phyloP scores from a whole-genome alignment of 2,888 invertebrate genomes.

The Andrena chrysosceles region DNA sequence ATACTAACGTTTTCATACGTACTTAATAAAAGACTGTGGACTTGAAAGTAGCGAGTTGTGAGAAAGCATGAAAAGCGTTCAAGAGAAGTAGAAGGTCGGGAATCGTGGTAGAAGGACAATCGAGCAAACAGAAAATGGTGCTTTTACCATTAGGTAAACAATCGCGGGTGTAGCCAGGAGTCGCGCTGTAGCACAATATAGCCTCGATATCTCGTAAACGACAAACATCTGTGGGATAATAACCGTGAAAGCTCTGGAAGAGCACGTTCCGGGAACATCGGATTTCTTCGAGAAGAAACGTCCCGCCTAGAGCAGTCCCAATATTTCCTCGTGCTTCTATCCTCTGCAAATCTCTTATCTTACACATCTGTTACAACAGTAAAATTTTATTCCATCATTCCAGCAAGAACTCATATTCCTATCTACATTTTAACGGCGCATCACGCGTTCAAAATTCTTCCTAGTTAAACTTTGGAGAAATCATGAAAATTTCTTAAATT shows the following conservation, averaged over 20 bases:
- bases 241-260: slow-evolving; percentile 80
- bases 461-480: too few relatives aligned
- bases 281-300: slow-evolving; percentile 57
- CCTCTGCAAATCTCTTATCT: slow-evolving; percentile 17
- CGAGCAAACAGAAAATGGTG: slow-evolving; percentile 78
- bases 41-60: not conserved
- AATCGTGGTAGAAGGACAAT: slow-evolving; percentile 71
- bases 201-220: slow-evolving; percentile 72
- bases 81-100: slow-evolving; percentile 22
- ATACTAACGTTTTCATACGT: too few relatives aligned
- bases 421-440: too few relatives aligned
- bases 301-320: slow-evolving; percentile 21
- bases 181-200: slow-evolving; percentile 44
- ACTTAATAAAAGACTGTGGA: too few relatives aligned
- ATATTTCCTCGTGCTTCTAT: not conserved
- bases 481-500: too few relatives aligned
- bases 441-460: too few relatives aligned
- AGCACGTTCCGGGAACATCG: slow-evolving; percentile 42
- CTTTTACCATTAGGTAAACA: slow-evolving; percentile 83
- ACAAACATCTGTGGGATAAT: slow-evolving; percentile 81
- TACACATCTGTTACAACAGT: not conserved
- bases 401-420: too few relatives aligned
- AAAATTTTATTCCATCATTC: not conserved
- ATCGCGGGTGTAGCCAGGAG: slow-evolving; percentile 47
- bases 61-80: not conserved